These are phyloP conservation scores for Xiphorhynchus elegans DNA, from an alignment of 2,113 vertebrate genomes.

Conservation along the genomic window DNA sequence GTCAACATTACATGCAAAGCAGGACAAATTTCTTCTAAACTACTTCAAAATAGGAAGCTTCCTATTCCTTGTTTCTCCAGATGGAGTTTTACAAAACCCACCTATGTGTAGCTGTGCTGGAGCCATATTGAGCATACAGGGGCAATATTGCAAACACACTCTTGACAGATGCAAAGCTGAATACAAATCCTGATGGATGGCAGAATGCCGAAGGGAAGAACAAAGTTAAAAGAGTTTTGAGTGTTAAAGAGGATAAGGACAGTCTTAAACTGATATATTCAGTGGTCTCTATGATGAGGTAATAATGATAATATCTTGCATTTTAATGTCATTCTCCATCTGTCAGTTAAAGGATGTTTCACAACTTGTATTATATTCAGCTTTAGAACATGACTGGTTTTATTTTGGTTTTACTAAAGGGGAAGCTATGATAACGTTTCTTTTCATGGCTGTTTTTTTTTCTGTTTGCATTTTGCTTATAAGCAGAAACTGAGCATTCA, in stretches of 20 bases:
- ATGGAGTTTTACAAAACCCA: not conserved
- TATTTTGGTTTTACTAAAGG: not conserved
- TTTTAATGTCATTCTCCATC: constrained; percentile 38
- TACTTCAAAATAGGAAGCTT: not conserved
- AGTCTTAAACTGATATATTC: not conserved
- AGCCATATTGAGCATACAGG: not conserved
- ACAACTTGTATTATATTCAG: constrained; percentile 24
- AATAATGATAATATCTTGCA: constrained; percentile 47
- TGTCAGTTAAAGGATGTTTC: constrained; percentile 28
- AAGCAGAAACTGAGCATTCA: not conserved
- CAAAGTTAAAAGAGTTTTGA: constrained; percentile 18
- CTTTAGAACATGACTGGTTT: constrained; percentile 8
- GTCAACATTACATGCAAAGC: not conserved
- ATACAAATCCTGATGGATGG: not conserved
- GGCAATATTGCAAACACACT: not conserved
- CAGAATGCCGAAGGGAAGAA: constrained; percentile 5
- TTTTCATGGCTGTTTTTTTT: not conserved
- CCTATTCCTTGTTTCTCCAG: not conserved
- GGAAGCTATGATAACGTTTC: not conserved
- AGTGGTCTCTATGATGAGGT: not conserved
- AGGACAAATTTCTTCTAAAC: not conserved
- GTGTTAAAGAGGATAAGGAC: not conserved
- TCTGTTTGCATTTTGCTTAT: not conserved
- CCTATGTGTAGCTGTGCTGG: not conserved
- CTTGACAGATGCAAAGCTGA: not conserved